Percentiles rank a stretch among this genome's conserved stretches.
phyloP scores from a whole-genome alignment of 1,140 invertebrate genomes.

The Platorchestia sp. region DNA sequence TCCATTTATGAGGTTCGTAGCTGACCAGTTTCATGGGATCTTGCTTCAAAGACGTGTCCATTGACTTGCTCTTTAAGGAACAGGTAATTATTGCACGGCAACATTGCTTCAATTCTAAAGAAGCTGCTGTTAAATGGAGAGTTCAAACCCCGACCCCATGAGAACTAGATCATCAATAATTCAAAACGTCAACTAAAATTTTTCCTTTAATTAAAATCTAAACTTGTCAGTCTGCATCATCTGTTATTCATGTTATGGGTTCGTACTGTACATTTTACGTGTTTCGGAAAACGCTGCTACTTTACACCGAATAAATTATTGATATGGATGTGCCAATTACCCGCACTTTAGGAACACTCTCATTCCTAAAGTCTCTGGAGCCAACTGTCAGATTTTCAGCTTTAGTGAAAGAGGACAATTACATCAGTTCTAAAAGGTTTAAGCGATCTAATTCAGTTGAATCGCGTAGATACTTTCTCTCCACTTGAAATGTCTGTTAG shows the following conservation, averaged over 20 bases:
- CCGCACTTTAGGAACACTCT: background rate
- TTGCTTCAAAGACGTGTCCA: no score
- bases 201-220: background rate
- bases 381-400: background rate
- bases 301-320: background rate
- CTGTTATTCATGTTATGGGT: background rate
- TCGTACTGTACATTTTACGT: background rate
- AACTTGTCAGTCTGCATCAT: background rate
- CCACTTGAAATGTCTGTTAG: background rate
- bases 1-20: no score
- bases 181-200: background rate
- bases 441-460: background rate
- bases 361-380: background rate
- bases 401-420: background rate
- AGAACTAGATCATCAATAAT: background rate
- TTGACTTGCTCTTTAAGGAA: no score
- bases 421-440: background rate
- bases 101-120: no score
- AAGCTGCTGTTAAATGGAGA: no score
- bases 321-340: background rate
- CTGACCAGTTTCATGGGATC: no score
- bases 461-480: background rate
- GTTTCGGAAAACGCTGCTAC: background rate
- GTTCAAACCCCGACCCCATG: no score
- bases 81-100: no score